Evolutionary conservation across 2,113 vertebrate species (phyloP), one percentile per base, ranked within the genome.

Genomic region (Lipotes vexillifer): DNA sequence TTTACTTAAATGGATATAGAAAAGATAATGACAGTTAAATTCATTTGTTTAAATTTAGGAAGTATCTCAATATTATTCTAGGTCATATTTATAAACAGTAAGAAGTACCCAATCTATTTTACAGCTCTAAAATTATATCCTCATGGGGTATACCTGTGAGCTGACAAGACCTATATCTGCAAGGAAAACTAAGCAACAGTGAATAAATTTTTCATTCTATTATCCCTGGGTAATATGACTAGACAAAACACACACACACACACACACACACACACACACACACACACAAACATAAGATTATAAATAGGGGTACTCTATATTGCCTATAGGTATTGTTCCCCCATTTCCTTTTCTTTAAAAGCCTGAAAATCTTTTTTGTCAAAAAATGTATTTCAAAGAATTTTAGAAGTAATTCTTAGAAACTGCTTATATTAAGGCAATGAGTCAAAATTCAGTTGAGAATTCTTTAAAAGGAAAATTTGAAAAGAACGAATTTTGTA

Each of bases 121-220:
- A 89, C 6, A 92, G 83, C 49, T 93, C 80, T 20, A 85, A 93
- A 96, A 71, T 96, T 85, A 52, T 27, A 94, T 96, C 68, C 46
- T 46, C 31, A 21, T 72, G 11, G 15, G 7, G 29, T 83, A 41
- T 74, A 21, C 14, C 57, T 71, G 1, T 86, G 41, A 88, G 10
- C 52, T 86, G 38, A 72, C 66, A 89, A 72, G 52, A 86, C 13
- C 38, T n/a, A 81, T 8, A 59, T 20, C 15, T 8, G 93, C 18
- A 95, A 95, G 36, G 4, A 33, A 81, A 94, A 83, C 12, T 41
- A 93, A 94, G n/a, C 21, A 92, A 83, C 10, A 78, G 18, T 49
- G 27, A 94, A 46, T 66, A 63, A 55, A 49, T 59, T 49, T 84
- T 98, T 97, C 80, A 94, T 95, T 97, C 90, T 94, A 94, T 97